Base-by-base conservation (phyloP, 1,140 invertebrate species). In the Pachypsylla venusta region DNA sequence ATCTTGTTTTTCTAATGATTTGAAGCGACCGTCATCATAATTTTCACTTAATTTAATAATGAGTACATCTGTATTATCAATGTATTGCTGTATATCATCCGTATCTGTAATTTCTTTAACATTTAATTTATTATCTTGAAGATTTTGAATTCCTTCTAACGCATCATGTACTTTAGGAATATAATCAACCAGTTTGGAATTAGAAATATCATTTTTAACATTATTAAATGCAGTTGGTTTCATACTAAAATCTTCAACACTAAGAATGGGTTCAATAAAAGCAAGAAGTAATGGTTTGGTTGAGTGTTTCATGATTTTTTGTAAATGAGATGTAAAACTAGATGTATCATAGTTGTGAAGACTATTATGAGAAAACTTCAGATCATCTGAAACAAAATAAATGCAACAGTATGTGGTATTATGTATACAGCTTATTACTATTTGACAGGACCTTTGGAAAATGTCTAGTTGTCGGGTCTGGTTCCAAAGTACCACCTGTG, bases 301-400 rank as follows among this genome's bases (percentile, higher is more conserved):
- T 5, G 42, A 10, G 16, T 48, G 16, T 22, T 48, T 48, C n/a
- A 48, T 48, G n/a, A 48, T 48, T 19, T 48, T 48, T n/a, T 48
- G 42, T n/a, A 48, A 3, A n/a, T 48, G 42, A 5, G 7, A 10
- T 5, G 42, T 48, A 22, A 48, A 48, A 22, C 42, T 48, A 4
- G 5, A 5, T 3, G 42, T 48, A 19, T 48, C 42, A 5, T 19
- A 19, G 16, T 48, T 48, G n/a, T 48, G 42, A 3, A 48, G n/a
- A 48, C 42, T 48, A n/a, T 48, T 48, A 19, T 48, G 42, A 19
- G n/a, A 19, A 22, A 48, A 48, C 42, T 48, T 48, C 42, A 48
- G 22, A 22, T 48, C 16, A 4, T n/a, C 42, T 48, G 42, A 4
- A n/a, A n/a, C n/a, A n/a, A n/a, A n/a, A n/a, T n/a, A 48, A 48